These are phyloP conservation scores for Crenuchus spilurus DNA, from an alignment of 2,797 vertebrate species.

Conservation along the genomic window DNA sequence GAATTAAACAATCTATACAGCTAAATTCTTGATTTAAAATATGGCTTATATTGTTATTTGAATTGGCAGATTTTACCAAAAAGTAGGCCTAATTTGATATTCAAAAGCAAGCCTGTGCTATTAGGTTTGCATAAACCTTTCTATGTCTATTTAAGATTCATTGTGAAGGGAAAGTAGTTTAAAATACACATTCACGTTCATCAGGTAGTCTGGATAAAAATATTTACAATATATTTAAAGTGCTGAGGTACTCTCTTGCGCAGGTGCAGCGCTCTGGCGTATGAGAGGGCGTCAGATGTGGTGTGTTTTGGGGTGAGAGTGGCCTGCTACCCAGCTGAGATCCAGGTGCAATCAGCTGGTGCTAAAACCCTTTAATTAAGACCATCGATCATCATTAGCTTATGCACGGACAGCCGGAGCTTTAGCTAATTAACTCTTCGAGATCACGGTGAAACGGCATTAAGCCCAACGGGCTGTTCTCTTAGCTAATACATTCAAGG, in stretches of 20 bases:
- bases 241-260: conserved; percentile 53
- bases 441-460: conserved; percentile 60
- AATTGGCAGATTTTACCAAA: background rate
- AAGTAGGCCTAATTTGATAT: background rate
- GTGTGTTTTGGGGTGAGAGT: conserved; percentile 36
- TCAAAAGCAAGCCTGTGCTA: background rate
- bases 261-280: conserved; percentile 29
- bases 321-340: conserved; percentile 50
- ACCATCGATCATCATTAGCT: conserved; percentile 83
- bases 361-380: conserved; percentile 82
- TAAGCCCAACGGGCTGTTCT: conserved; percentile 67
- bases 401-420: conserved; percentile 70
- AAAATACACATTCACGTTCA: background rate
- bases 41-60: too few species aligned
- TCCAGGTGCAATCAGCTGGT: conserved; percentile 78
- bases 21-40: too few species aligned
- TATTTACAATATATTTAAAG: conserved; percentile 16
- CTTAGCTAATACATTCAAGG: conserved; percentile 30
- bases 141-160: background rate
- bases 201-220: background rate
- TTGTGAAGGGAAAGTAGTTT: background rate
- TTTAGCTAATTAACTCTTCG: conserved; percentile 74
- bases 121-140: background rate
- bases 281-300: conserved; percentile 37
- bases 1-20: too few species aligned